Evolutionary conservation across 1,140 invertebrate species (phyloP).

Genomic region (Megalopta genalis): DNA sequence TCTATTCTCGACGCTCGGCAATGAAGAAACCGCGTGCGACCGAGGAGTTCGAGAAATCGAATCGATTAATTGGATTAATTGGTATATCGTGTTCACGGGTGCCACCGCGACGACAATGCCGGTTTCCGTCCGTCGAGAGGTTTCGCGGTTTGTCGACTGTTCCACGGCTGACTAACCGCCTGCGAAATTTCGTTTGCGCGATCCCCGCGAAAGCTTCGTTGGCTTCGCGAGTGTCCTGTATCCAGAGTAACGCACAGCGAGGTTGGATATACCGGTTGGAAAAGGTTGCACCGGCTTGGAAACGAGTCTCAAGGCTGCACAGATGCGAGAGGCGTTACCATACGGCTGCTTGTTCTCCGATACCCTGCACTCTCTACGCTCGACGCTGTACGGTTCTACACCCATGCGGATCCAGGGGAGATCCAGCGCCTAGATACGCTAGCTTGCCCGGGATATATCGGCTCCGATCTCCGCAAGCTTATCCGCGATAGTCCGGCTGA

Average conservation of each 20-base stretch:
- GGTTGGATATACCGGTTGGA: background rate
- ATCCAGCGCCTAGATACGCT: slow-evolving; percentile 19
- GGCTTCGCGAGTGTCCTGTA: too few relatives aligned
- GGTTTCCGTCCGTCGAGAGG: too few relatives aligned
- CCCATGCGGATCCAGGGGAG: background rate
- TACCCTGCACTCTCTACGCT: too few relatives aligned
- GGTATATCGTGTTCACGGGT: too few relatives aligned
- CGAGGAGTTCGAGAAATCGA: background rate
- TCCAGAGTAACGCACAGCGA: background rate
- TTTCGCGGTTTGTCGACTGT: too few relatives aligned
- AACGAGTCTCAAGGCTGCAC: slow-evolving; percentile 37
- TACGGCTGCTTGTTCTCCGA: background rate
- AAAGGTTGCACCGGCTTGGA: slow-evolving; percentile 9
- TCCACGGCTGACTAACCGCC: background rate
- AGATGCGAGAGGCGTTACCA: slow-evolving; percentile 34
- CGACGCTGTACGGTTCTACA: background rate
- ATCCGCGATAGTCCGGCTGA: background rate
- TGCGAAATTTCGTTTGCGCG: background rate
- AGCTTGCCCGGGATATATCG: slow-evolving; percentile 2
- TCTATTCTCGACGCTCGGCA: background rate
- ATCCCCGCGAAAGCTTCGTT: background rate
- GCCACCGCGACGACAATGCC: too few relatives aligned
- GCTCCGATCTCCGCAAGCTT: slow-evolving; percentile 6
- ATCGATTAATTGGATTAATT: too few relatives aligned
- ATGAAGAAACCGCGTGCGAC: background rate